Conservation (phyloP, 1,140 invertebrate species). For the Drosophila nigrodunni region DNA sequence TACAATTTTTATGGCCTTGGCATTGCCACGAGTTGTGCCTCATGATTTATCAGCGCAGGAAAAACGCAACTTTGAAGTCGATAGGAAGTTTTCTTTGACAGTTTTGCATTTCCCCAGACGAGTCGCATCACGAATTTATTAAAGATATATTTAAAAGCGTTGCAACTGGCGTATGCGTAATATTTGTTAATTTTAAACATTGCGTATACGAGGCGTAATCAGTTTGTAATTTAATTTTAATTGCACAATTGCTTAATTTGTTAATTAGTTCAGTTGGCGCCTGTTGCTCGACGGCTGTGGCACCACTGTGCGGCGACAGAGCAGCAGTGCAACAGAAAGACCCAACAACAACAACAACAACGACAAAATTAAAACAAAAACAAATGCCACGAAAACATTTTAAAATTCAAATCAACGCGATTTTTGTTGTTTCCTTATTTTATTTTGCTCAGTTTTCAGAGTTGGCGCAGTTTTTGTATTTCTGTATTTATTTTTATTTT, state of each 20-base stretch:
- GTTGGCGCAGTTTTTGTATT: conserved; percentile 57
- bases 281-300: background rate
- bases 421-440: conserved; percentile 77
- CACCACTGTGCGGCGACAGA: conserved; percentile 31
- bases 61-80: background rate
- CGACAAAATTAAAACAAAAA: conserved; percentile 36
- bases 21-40: conserved; percentile 23
- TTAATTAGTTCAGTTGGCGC: background rate
- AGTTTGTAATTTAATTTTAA: conserved; percentile 7
- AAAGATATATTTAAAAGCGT: background rate
- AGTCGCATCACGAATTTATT: background rate
- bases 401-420: conserved; percentile 83
- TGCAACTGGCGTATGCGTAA: conserved; percentile 7
- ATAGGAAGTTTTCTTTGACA: background rate
- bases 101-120: background rate
- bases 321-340: conserved; percentile 11
- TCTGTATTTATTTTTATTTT: conserved; percentile 54
- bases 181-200: conserved; percentile 28
- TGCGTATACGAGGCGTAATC: conserved; percentile 51
- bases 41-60: conserved; percentile 23
- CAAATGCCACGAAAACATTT: conserved; percentile 80
- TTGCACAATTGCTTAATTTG: conserved; percentile 14
- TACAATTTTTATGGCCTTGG: conserved; percentile 20
- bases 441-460: conserved; percentile 68
- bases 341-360: conserved; percentile 41